Evolutionary conservation across 1,140 invertebrate species (phyloP).

Genomic region (Papilio aristodemus): DNA sequence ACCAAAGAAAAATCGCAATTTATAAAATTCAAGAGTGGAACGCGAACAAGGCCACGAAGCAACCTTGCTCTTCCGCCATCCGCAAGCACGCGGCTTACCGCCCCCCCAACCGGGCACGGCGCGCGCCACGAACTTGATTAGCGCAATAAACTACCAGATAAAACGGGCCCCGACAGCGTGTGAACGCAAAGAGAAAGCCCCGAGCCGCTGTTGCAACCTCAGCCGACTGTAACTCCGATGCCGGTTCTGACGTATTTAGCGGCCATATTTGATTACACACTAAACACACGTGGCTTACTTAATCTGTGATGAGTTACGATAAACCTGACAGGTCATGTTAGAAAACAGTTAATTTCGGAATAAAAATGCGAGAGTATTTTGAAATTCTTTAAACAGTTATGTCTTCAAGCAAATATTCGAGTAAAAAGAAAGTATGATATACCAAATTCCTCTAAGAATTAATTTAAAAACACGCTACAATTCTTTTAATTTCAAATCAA

Average conservation of each 20-base stretch:
- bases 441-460: not conserved
- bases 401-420: not conserved
- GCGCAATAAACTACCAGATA: conserved; percentile 76
- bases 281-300: conserved; percentile 22
- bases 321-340: conserved; percentile 2
- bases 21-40: conserved; percentile 54
- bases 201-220: conserved; percentile 72
- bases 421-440: not conserved
- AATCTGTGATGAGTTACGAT: conserved; percentile 19
- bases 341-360: conserved; percentile 6
- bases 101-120: conserved; percentile 62
- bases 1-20: conserved; percentile 43
- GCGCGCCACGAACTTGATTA: conserved; percentile 72
- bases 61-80: conserved; percentile 70
- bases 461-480: not conserved
- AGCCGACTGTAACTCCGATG: conserved; percentile 63
- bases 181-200: conserved; percentile 74
- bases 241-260: conserved; percentile 49
- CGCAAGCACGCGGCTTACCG: conserved; percentile 40
- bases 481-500: not conserved
- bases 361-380: not conserved
- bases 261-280: conserved; percentile 51
- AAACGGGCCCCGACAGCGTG: conserved; percentile 74
- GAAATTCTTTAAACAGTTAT: not conserved
- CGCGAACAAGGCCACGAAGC: conserved; percentile 65